phyloP scores from a whole-genome alignment of 2,797 vertebrate species.

The Rhynchotus rufescens region DNA sequence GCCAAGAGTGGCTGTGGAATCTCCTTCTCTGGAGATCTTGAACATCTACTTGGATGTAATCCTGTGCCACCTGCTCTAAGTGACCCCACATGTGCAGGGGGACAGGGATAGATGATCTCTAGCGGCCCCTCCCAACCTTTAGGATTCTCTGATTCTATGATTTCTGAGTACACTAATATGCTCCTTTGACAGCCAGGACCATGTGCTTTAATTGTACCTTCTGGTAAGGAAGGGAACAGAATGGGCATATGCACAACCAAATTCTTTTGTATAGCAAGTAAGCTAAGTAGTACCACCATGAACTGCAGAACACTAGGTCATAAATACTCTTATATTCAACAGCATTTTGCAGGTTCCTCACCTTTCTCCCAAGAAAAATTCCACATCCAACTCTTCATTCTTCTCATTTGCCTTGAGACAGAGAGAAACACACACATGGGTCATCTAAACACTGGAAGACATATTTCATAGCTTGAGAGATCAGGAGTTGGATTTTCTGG shows the following conservation, averaged over 20 bases:
- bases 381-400: conserved; percentile 59
- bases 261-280: not conserved
- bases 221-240: not conserved
- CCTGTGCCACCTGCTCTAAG: too few relatives aligned
- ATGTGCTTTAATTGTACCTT: not conserved
- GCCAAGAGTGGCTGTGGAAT: too few relatives aligned
- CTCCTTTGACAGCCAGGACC: not conserved
- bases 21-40: too few relatives aligned
- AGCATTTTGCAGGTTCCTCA: not conserved
- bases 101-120: too few relatives aligned
- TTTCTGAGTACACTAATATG: not conserved
- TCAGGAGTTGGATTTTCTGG: not conserved
- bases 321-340: not conserved
- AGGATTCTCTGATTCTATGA: too few relatives aligned
- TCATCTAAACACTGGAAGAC: not conserved
- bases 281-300: not conserved
- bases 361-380: conserved; percentile 66
- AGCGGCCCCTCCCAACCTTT: too few relatives aligned
- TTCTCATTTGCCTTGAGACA: not conserved
- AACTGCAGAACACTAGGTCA: not conserved
- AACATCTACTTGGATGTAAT: too few relatives aligned
- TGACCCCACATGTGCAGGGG: too few relatives aligned
- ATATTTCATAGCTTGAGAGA: not conserved
- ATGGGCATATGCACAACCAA: not conserved
- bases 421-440: not conserved